Conservation (phyloP, 2,888 invertebrate genomes). For the Ennomos quercinarius region DNA sequence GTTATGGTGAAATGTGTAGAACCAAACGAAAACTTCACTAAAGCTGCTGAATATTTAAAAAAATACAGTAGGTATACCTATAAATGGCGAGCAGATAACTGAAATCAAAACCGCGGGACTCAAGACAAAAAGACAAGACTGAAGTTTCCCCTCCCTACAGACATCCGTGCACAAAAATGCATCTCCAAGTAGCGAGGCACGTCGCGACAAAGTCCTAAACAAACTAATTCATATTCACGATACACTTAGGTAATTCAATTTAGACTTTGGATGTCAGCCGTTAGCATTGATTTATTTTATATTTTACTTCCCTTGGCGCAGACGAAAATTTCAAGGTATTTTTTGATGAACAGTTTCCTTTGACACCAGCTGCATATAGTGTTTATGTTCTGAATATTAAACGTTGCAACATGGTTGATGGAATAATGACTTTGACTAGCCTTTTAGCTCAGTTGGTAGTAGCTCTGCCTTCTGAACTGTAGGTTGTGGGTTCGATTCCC, state of each 20-base stretch:
- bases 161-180: slow-evolving; percentile 31
- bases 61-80: too few species aligned
- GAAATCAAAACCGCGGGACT: too few species aligned
- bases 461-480: too few species aligned
- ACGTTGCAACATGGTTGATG: too few species aligned
- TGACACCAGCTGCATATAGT: slow-evolving; percentile 10
- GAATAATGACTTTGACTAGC: too few species aligned
- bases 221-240: slow-evolving; percentile 34
- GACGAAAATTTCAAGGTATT: slow-evolving; percentile 24
- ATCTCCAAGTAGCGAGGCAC: slow-evolving; percentile 21
- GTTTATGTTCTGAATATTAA: not conserved
- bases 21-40: too few species aligned
- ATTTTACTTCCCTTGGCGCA: slow-evolving; percentile 25
- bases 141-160: slow-evolving; percentile 15
- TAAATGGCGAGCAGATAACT: too few species aligned
- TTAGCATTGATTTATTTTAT: slow-evolving; percentile 31
- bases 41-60: too few species aligned
- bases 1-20: too few species aligned
- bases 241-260: slow-evolving; percentile 27
- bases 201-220: slow-evolving; percentile 22
- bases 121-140: not conserved
- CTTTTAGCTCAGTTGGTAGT: too few species aligned
- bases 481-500: too few species aligned
- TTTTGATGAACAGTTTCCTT: slow-evolving; percentile 22
- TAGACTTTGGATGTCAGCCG: slow-evolving; percentile 21